phyloP scores from a whole-genome alignment of 2,113 vertebrate genomes.

The Melierax canorus region DNA sequence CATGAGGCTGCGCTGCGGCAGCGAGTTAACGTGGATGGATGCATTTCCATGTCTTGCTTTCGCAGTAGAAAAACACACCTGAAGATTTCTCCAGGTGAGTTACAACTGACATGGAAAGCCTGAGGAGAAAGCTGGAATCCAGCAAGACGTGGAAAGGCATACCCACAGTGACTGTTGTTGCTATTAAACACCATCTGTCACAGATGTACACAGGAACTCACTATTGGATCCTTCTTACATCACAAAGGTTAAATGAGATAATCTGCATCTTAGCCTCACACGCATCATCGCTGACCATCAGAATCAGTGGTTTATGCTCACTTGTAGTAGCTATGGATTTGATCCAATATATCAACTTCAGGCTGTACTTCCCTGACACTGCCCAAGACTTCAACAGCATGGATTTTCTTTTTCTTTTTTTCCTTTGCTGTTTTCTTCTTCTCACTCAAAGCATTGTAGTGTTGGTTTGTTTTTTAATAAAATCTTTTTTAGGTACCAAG shows the following conservation, averaged over 20 bases:
- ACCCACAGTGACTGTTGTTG: not conserved
- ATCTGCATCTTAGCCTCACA: not conserved
- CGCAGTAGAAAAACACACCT: not conserved
- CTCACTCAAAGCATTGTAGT: not conserved
- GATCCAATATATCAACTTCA: not conserved
- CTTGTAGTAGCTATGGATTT: not conserved
- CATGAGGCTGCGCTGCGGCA: rapidly evolving
- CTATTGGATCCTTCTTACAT: not conserved
- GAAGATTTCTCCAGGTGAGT: not conserved
- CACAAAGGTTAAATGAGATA: not conserved
- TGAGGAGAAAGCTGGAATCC: not conserved
- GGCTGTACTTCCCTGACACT: not conserved
- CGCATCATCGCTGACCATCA: rapidly evolving
- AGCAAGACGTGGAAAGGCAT: not conserved
- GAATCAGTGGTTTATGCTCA: not conserved
- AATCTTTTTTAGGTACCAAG: constrained; percentile 45
- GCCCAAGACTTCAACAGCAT: not conserved
- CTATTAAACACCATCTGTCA: constrained; percentile 6
- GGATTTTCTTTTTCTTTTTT: not conserved
- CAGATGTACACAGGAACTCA: not conserved
- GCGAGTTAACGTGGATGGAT: not conserved
- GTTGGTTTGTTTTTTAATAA: not conserved
- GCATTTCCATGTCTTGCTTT: not conserved
- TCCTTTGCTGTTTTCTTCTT: not conserved
- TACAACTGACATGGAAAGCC: not conserved